Percentiles rank a stretch among this genome's conserved stretches.
phyloP scores from a whole-genome alignment of 2,113 vertebrate genomes.

The Addax nasomaculatus region DNA sequence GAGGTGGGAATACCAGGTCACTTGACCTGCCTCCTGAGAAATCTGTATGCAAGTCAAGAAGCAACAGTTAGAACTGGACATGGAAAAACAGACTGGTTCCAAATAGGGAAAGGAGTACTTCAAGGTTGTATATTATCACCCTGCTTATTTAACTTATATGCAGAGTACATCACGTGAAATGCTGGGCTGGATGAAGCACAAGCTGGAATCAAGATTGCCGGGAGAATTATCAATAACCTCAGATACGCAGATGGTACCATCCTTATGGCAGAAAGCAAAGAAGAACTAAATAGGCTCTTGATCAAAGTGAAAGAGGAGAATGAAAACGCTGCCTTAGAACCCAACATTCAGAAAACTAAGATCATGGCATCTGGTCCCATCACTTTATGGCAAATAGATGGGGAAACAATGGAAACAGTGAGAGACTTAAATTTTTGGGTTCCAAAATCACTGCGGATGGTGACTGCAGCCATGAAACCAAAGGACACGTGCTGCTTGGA shows the following conservation, averaged over 20 bases:
- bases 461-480: background rate
- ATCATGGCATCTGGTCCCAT: background rate
- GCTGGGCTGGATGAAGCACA: background rate
- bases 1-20: background rate
- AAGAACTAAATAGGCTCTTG: background rate
- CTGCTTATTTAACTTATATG: background rate
- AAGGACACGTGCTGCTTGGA: background rate
- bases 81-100: background rate
- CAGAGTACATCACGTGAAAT: background rate
- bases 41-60: background rate
- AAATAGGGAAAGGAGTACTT: background rate
- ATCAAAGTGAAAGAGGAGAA: background rate
- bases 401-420: background rate
- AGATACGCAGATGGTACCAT: background rate
- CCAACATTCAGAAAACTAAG: background rate
- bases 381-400: background rate
- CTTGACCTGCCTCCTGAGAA: background rate
- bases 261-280: background rate
- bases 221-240: background rate
- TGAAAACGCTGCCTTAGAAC: background rate
- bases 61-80: background rate
- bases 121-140: background rate
- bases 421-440: background rate
- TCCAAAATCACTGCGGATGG: background rate
- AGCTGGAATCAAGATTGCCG: background rate